Conservation (phyloP, 2,113 vertebrate species). For the Lycaon pictus region DNA sequence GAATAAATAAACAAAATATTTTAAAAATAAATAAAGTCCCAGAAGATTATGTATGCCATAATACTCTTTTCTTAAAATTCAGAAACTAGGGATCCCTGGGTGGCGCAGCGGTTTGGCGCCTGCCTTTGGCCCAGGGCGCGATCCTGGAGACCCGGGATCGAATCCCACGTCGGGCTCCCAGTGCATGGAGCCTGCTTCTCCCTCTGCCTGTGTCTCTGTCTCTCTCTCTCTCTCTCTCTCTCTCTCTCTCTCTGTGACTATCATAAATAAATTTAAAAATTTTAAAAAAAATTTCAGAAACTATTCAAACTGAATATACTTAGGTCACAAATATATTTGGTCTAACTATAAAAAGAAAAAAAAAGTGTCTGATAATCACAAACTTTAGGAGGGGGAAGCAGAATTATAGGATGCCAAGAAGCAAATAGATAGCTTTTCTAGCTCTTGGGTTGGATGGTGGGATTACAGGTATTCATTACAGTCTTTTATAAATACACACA, state of each 20-base stretch:
- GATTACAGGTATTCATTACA: neutral
- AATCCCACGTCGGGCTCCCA: too few relatives aligned
- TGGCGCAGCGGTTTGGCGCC: too few relatives aligned
- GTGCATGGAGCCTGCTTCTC: too few relatives aligned
- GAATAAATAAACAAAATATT: too few relatives aligned
- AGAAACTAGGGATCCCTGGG: neutral
- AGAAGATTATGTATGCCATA: neutral
- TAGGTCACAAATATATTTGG: neutral
- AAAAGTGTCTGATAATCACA: constrained; percentile 7
- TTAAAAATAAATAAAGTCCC: neutral
- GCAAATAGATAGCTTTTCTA: neutral
- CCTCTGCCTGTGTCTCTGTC: too few relatives aligned
- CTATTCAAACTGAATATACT: constrained; percentile 48
- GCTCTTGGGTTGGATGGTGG: neutral
- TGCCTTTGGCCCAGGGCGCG: too few relatives aligned
- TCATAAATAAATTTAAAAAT: too few relatives aligned
- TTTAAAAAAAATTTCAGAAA: neutral
- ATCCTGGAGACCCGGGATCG: too few relatives aligned
- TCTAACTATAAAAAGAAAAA: constrained; percentile 38
- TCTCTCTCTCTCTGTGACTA: too few relatives aligned
- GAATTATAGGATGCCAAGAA: neutral
- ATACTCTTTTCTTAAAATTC: constrained; percentile 40
- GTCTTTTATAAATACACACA: constrained; percentile 29
- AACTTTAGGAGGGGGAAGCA: neutral
- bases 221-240: too few relatives aligned